phyloP scores from a whole-genome alignment of 2,888 invertebrate genomes.

The Xestoiulus laeticollis region DNA sequence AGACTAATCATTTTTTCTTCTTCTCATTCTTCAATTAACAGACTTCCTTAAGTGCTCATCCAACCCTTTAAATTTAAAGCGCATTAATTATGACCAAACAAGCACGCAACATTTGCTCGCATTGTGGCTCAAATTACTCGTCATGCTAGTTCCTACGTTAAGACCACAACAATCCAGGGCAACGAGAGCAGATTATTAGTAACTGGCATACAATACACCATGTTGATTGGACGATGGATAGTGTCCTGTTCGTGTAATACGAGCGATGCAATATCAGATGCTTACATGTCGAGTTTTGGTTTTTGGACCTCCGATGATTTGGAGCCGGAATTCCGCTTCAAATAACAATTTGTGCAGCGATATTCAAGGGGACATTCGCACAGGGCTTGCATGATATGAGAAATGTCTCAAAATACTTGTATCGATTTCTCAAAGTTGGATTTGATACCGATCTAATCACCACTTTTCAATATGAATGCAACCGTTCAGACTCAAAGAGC shows the following conservation, averaged over 20 bases:
- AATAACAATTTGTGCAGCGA: not conserved
- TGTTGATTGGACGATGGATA: slow-evolving; percentile 35
- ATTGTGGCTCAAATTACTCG: slow-evolving; percentile 28
- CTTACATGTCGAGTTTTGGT: slow-evolving; percentile 20
- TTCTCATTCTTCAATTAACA: slow-evolving; percentile 30
- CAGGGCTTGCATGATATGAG: not conserved
- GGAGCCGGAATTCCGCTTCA: slow-evolving; percentile 40
- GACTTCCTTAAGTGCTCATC: slow-evolving; percentile 19
- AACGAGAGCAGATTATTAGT: slow-evolving; percentile 21
- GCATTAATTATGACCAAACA: slow-evolving; percentile 16
- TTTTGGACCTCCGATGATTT: slow-evolving; percentile 30
- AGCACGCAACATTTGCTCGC: not conserved
- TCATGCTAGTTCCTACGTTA: not conserved
- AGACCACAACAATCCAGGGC: slow-evolving; percentile 29
- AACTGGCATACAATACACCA: slow-evolving; percentile 19
- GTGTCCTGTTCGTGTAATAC: slow-evolving; percentile 31
- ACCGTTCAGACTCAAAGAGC: not conserved
- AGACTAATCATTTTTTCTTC: slow-evolving; percentile 36
- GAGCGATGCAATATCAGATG: slow-evolving; percentile 34
- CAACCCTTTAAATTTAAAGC: not conserved
- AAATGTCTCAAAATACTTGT: not conserved
- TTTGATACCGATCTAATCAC: not conserved
- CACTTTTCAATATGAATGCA: not conserved
- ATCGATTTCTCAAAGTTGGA: not conserved
- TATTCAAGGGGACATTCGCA: not conserved